phyloP scores from a whole-genome alignment of 1,140 invertebrate species.

The Episyrphus balteatus region DNA sequence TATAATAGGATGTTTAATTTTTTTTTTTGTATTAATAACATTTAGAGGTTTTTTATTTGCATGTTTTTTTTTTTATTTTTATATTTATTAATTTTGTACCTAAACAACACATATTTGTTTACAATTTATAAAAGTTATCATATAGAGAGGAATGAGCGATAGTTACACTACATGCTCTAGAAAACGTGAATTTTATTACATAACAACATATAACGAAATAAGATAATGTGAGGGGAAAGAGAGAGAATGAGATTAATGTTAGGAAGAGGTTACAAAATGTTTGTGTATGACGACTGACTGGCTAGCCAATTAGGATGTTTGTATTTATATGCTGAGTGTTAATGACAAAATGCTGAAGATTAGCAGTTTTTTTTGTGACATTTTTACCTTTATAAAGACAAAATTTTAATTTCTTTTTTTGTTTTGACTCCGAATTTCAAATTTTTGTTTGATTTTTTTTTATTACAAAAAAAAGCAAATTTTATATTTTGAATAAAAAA shows the following conservation, averaged over 20 bases:
- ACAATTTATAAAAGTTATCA: background rate
- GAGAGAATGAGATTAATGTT: background rate
- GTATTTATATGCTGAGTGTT: background rate
- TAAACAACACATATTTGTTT: too few relatives aligned
- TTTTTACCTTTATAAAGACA: background rate
- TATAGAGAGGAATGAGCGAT: background rate
- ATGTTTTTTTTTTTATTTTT: constrained; percentile 11
- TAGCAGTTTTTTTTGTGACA: too few relatives aligned
- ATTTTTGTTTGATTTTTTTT: background rate
- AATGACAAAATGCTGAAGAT: too few relatives aligned
- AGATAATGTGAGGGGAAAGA: too few relatives aligned
- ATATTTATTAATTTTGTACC: constrained; percentile 1
- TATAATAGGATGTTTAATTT: background rate
- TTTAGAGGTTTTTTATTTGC: constrained; percentile 17
- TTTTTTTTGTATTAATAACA: constrained; percentile 12
- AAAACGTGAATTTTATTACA: too few relatives aligned
- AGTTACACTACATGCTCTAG: too few relatives aligned
- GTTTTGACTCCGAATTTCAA: background rate
- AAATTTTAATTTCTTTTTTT: background rate
- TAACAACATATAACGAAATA: background rate
- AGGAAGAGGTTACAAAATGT: background rate
- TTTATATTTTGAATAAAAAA: constrained; percentile 5
- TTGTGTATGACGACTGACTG: background rate
- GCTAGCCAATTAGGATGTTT: background rate
- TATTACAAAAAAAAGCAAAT: constrained; percentile 7